phyloP scores from a whole-genome alignment of 2,888 invertebrate species.

The Yponomeuta sedellus region DNA sequence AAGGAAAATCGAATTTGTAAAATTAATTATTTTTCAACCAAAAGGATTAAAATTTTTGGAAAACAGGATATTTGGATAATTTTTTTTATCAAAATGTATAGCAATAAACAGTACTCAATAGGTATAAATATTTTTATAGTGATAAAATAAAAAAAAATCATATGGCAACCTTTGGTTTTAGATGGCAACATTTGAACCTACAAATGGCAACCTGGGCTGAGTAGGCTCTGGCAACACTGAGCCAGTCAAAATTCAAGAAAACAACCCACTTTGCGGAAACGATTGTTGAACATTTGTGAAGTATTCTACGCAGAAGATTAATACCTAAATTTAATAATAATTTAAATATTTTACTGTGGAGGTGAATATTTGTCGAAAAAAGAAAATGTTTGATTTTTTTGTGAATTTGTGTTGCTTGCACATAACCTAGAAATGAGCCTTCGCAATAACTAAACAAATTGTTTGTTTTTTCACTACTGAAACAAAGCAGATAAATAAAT shows the following conservation, averaged over 20 bases:
- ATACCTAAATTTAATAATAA: background rate
- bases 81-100: too few species aligned
- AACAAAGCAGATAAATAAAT: slow-evolving; percentile 16
- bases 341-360: background rate
- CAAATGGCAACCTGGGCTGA: too few species aligned
- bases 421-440: slow-evolving; percentile 46
- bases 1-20: too few species aligned
- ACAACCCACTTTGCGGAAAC: background rate
- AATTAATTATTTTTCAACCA: too few species aligned
- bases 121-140: too few species aligned
- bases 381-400: slow-evolving; percentile 19
- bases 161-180: too few species aligned
- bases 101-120: too few species aligned
- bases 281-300: background rate
- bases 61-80: too few species aligned
- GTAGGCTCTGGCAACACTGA: too few species aligned
- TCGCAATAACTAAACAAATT: background rate
- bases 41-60: too few species aligned
- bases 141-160: too few species aligned
- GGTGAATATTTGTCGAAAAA: background rate
- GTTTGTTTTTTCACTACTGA: slow-evolving; percentile 4
- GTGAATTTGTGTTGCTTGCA: slow-evolving; percentile 30
- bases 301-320: background rate
- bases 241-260: background rate
- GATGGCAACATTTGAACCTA: too few species aligned